Evolutionary conservation across 2,113 vertebrate species (phyloP).

Genomic region (Myotis brandtii): DNA sequence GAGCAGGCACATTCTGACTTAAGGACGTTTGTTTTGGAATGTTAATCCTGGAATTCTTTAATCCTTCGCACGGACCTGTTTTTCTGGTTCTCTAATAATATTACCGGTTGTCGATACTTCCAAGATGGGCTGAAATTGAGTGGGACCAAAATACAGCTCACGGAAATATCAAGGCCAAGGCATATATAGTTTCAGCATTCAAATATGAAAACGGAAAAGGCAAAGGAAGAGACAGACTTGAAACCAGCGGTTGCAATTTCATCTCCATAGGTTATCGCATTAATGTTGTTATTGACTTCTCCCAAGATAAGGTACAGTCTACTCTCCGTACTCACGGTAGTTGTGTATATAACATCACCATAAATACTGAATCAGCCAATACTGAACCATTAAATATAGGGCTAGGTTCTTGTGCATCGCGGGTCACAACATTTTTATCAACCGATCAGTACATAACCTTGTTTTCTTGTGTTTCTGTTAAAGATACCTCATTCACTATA

Average conservation of each 20-base stretch:
- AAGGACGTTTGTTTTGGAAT: neutral
- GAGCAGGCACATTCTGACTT: neutral
- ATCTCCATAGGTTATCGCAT: rapidly evolving
- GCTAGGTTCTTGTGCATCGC: rapidly evolving
- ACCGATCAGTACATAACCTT: rapidly evolving
- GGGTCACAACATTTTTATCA: neutral
- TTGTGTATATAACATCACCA: neutral
- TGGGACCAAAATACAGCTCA: neutral
- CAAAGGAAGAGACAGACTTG: rapidly evolving
- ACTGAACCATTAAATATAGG: neutral
- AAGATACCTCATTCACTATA: neutral
- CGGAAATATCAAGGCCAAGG: neutral
- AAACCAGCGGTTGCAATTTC: neutral
- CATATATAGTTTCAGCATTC: neutral
- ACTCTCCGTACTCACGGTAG: rapidly evolving
- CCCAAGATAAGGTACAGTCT: too few species aligned
- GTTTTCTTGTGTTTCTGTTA: neutral
- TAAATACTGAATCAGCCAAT: neutral
- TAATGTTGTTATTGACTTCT: neutral
- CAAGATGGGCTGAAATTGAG: neutral
- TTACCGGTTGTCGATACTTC: neutral
- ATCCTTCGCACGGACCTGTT: neutral
- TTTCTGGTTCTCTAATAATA: slow-evolving; percentile 14
- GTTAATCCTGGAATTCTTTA: neutral
- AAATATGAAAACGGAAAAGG: neutral